Percentiles rank a stretch among this genome's conserved stretches.
These are phyloP conservation scores for Fratercula arctica DNA, from an alignment of 2,797 vertebrate genomes.

Conservation along the genomic window DNA sequence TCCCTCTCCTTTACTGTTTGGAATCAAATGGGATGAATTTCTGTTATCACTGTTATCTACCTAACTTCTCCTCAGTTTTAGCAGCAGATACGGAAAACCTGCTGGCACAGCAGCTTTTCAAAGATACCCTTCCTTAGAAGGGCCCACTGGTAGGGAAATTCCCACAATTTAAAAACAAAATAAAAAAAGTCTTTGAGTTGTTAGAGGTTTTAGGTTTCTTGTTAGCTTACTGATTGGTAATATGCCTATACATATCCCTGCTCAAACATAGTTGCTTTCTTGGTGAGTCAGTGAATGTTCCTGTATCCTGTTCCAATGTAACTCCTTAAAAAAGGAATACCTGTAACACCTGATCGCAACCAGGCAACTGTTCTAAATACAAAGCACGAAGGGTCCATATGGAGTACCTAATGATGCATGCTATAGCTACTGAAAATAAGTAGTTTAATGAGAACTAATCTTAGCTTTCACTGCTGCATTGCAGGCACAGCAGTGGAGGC, in stretches of 20 bases:
- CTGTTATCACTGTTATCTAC: not conserved
- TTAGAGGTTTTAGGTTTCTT: not conserved
- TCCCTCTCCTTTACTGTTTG: not conserved
- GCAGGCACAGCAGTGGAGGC: constrained; percentile 75
- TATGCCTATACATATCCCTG: not conserved
- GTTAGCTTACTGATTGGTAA: not conserved
- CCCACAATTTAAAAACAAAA: not conserved
- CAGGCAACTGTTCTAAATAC: not conserved
- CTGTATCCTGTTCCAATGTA: not conserved
- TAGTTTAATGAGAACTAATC: constrained; percentile 16
- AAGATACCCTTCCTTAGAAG: not conserved
- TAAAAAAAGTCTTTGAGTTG: not conserved
- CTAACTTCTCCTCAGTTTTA: not conserved
- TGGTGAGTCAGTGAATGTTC: not conserved
- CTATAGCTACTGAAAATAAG: not conserved
- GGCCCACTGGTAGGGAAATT: not conserved
- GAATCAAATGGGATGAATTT: not conserved
- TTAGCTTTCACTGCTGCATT: constrained; percentile 71
- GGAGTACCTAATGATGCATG: not conserved
- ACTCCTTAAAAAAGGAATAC: not conserved
- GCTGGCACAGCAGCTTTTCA: not conserved
- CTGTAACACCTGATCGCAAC: not conserved
- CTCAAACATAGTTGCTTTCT: not conserved
- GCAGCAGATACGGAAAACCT: not conserved
- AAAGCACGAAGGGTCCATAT: not conserved